Percentiles rank a stretch among this genome's conserved stretches.
phyloP scores from a whole-genome alignment of 2,113 vertebrate genomes.

The Lophius piscatorius region DNA sequence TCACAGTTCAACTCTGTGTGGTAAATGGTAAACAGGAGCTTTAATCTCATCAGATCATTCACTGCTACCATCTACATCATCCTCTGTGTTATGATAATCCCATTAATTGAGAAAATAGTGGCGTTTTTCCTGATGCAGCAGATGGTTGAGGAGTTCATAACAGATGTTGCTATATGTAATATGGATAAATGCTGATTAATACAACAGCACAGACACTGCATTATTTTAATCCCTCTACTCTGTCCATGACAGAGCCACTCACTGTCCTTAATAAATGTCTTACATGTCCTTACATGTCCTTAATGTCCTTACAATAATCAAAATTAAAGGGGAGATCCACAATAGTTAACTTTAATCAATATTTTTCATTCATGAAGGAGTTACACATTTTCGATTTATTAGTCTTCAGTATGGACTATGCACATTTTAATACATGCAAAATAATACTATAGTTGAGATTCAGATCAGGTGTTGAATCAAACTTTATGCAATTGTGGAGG shows the following conservation, averaged over 20 bases:
- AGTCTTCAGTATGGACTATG: no score
- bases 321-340: background rate
- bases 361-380: background rate
- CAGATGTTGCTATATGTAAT: conserved; percentile 31
- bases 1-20: conserved; percentile 7
- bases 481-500: no score
- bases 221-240: conserved; percentile 11
- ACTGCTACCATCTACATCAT: conserved; percentile 11
- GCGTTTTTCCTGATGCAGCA: conserved; percentile 26
- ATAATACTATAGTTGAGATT: no score
- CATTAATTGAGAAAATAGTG: conserved; percentile 33
- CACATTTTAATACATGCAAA: no score
- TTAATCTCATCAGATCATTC: conserved; percentile 44
- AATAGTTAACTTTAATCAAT: background rate
- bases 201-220: background rate
- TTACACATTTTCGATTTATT: background rate
- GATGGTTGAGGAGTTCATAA: conserved; percentile 32
- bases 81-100: conserved; percentile 19
- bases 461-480: no score
- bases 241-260: background rate
- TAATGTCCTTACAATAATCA: no score
- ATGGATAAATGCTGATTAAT: background rate
- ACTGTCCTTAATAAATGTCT: conserved; percentile 18
- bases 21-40: conserved; percentile 11
- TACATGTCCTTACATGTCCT: no score